A percentile compares a stretch with the other conserved stretches of the same genome.
phyloP scores from a whole-genome alignment of 2,113 vertebrate species.

The Tupaia tana region DNA sequence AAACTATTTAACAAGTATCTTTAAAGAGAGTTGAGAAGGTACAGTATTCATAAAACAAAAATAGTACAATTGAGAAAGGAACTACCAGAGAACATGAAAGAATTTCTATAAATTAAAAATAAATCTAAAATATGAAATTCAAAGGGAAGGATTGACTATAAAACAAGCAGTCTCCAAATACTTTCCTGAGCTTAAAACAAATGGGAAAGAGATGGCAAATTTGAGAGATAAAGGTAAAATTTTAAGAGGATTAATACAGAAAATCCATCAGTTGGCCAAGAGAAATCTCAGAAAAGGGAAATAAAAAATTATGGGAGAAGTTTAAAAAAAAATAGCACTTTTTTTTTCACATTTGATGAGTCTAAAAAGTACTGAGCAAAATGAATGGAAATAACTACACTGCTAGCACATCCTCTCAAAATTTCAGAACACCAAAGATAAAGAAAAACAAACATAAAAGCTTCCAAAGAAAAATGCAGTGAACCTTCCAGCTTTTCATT shows the following conservation, averaged over 20 bases:
- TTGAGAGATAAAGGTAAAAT: neutral
- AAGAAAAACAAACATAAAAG: neutral
- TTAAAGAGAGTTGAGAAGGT: conserved; percentile 48
- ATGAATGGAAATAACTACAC: neutral
- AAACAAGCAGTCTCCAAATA: neutral
- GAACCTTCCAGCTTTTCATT: neutral
- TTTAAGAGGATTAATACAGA: neutral
- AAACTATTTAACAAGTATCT: conserved; percentile 43
- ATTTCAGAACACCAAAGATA: neutral
- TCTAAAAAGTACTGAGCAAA: neutral
- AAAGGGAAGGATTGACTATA: neutral
- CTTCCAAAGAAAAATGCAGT: conserved; percentile 6
- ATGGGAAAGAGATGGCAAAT: conserved; percentile 1
- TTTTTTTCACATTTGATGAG: neutral
- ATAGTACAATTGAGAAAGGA: neutral
- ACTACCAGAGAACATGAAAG: neutral
- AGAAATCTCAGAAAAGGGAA: neutral
- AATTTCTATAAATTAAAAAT: conserved; percentile 32
- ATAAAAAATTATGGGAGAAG: neutral
- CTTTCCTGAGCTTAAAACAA: neutral
- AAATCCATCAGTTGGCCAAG: neutral
- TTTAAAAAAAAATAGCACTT: conserved; percentile 11
- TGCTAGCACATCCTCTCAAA: neutral
- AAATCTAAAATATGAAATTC: neutral
- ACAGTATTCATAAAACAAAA: conserved; percentile 54